Conservation (phyloP, 2,797 vertebrate species). For the Pangasius larnaudii region DNA sequence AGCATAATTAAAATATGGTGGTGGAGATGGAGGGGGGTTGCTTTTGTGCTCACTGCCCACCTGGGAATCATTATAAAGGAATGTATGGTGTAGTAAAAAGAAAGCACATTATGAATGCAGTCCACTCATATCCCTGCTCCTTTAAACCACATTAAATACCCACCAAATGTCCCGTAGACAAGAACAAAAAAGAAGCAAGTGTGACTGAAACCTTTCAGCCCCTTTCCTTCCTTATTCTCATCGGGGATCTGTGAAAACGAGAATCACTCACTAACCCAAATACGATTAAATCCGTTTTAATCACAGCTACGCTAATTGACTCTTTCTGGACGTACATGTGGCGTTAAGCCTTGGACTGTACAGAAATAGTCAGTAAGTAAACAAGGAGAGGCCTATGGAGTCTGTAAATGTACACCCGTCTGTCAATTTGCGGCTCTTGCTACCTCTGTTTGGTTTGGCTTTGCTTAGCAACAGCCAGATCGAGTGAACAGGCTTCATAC, state of each 20-base stretch:
- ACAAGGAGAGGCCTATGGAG: slow-evolving; percentile 45
- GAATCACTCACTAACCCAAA: slow-evolving; percentile 24
- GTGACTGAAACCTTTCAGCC: slow-evolving; percentile 32
- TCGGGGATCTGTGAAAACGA: slow-evolving; percentile 5
- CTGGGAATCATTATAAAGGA: slow-evolving; percentile 43
- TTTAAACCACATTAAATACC: slow-evolving; percentile 16
- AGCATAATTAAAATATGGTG: slow-evolving; percentile 40
- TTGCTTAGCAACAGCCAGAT: slow-evolving; percentile 62
- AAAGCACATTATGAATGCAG: slow-evolving; percentile 36
- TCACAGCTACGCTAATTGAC: slow-evolving; percentile 31
- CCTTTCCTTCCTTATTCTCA: slow-evolving; percentile 17
- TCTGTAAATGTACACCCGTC: slow-evolving; percentile 51
- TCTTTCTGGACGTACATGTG: slow-evolving; percentile 29
- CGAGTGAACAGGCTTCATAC: slow-evolving; percentile 58
- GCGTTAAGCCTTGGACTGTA: slow-evolving; percentile 47
- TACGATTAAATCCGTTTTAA: slow-evolving; percentile 34
- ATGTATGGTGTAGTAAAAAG: slow-evolving; percentile 33
- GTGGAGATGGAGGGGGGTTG: slow-evolving; percentile 7
- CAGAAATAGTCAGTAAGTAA: slow-evolving; percentile 57
- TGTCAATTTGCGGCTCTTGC: slow-evolving; percentile 42
- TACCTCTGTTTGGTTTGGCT: slow-evolving; percentile 63
- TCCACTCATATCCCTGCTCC: slow-evolving; percentile 28
- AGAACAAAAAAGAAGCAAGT: neutral
- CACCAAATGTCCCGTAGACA: slow-evolving; percentile 22
- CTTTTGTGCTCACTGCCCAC: slow-evolving; percentile 18